phyloP scores from a whole-genome alignment of 2,113 vertebrate genomes.

The Hirundichthys speculiger region DNA sequence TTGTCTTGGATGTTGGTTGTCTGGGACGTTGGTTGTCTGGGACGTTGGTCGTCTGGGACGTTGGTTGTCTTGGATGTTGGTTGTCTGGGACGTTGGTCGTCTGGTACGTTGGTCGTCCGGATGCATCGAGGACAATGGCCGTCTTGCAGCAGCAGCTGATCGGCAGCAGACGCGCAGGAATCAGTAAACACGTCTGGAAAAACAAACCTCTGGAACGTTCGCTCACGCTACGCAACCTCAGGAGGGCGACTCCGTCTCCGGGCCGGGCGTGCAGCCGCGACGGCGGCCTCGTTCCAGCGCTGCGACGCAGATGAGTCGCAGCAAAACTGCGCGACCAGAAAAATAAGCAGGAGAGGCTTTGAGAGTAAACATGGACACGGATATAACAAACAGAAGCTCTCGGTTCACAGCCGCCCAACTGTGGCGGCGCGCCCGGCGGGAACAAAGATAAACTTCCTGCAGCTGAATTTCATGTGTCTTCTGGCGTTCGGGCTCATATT shows the following conservation, averaged over 20 bases:
- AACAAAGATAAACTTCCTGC: too few species aligned
- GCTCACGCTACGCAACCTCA: constrained; percentile 25
- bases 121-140: background rate
- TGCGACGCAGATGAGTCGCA: constrained; percentile 26
- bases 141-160: background rate
- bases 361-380: constrained; percentile 54
- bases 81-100: too few species aligned
- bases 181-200: constrained; percentile 54
- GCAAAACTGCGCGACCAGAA: constrained; percentile 37
- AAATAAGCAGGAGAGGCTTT: constrained; percentile 67
- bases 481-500: too few species aligned
- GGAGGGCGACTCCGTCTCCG: constrained; percentile 2
- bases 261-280: too few species aligned
- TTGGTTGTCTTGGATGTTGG: too few species aligned
- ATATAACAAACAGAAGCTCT: constrained; percentile 58
- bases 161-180: constrained; percentile 22
- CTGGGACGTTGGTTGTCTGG: too few species aligned
- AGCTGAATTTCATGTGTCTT: too few species aligned
- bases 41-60: too few species aligned
- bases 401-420: background rate
- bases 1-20: too few species aligned
- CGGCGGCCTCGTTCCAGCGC: too few species aligned
- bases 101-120: too few species aligned
- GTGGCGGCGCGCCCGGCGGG: too few species aligned
- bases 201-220: constrained; percentile 43